Conservation (phyloP, 2,888 invertebrate species). For the Morinoia aosen region DNA sequence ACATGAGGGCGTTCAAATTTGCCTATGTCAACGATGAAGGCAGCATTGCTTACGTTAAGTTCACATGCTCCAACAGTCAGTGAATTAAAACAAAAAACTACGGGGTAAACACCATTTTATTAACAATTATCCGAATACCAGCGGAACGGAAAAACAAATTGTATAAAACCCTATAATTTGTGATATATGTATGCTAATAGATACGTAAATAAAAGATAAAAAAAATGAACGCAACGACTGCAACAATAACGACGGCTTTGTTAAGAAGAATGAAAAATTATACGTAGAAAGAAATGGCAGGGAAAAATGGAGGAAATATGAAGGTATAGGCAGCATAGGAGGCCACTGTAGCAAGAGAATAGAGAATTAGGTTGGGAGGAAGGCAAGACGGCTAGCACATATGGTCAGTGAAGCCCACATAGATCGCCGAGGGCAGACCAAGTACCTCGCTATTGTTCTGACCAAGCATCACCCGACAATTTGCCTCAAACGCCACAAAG, state of each 20-base stretch:
- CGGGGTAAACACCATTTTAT: neutral
- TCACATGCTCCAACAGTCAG: neutral
- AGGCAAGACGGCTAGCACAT: neutral
- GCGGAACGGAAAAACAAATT: too few species aligned
- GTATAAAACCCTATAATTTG: too few species aligned
- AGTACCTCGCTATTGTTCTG: slow-evolving; percentile 25
- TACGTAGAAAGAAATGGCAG: neutral
- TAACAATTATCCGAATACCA: neutral
- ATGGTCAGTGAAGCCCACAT: slow-evolving; percentile 28
- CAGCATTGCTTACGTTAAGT: neutral
- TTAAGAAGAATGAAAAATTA: neutral
- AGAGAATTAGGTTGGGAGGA: neutral
- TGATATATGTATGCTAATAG: neutral
- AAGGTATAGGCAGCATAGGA: neutral
- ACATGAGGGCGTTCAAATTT: neutral
- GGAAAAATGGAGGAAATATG: neutral
- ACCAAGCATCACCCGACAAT: slow-evolving; percentile 43
- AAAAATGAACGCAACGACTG: neutral
- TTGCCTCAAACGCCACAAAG: slow-evolving; percentile 45
- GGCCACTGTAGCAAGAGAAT: neutral
- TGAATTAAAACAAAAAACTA: neutral
- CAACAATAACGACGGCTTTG: neutral
- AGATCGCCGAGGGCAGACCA: slow-evolving; percentile 30
- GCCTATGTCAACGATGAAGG: neutral
- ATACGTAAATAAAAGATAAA: neutral